Conservation (phyloP, 2,113 vertebrate species). For the Urocitellus parryii region DNA sequence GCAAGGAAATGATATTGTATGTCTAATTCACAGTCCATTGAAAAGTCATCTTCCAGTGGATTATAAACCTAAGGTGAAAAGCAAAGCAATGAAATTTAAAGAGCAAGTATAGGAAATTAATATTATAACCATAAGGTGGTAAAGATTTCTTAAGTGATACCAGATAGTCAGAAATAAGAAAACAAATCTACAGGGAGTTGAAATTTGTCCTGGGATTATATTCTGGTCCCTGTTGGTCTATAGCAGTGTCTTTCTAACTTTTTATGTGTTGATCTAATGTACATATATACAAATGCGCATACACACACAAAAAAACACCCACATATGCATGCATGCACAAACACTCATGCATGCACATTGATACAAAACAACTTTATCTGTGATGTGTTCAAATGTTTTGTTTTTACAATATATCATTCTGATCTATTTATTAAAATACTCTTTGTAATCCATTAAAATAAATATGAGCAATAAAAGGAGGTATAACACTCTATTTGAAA, state of each 20-base stretch:
- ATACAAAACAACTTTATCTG: neutral
- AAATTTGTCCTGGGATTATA: neutral
- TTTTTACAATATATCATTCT: neutral
- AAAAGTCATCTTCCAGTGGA: neutral
- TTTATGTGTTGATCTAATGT: neutral
- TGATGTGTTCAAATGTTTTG: neutral
- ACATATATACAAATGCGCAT: neutral
- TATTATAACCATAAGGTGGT: neutral
- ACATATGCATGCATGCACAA: neutral
- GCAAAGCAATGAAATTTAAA: neutral
- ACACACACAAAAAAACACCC: neutral
- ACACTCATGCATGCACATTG: too few relatives aligned
- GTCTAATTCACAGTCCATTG: neutral
- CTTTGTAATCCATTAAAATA: neutral
- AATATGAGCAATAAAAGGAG: neutral
- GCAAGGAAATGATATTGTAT: neutral
- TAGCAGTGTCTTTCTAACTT: neutral
- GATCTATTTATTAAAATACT: neutral
- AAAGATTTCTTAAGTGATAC: neutral
- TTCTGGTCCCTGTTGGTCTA: neutral
- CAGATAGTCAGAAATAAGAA: neutral
- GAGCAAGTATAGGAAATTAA: neutral
- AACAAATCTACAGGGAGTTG: neutral
- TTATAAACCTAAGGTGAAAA: neutral
- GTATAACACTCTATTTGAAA: neutral